Base-by-base conservation (phyloP, 2,113 vertebrate genomes). In the Datnioides undecimradiatus region DNA sequence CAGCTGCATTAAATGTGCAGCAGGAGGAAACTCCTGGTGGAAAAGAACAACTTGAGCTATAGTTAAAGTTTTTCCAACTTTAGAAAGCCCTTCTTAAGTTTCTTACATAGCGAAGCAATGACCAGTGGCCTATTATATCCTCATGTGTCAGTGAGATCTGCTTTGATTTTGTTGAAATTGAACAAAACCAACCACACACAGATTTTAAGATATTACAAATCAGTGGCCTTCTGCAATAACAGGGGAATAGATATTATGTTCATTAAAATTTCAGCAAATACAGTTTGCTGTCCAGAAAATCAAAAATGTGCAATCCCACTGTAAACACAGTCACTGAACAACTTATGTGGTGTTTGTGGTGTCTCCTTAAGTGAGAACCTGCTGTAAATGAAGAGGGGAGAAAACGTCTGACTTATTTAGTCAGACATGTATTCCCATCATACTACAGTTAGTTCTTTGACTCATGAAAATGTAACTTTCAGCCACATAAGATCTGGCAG, bases 1-100 rank as follows among this genome's bases (percentile, higher is more conserved):
- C 43, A 71, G 64, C 68, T 70, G 58, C 60, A 57, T 75, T 70
- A 65, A 78, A 73, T 38, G 51, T 71, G 71, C 45, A 40, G 36
- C 62, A 62, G 27, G 62, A 36, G 69, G 2, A 41, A 60, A 79
- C 52, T 66, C 51, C 16, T 29, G 36, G 36, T 43, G n/a, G 17
- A 57, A 70, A 36, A 57, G 1, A 63, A 73, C 29, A n/a, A n/a
- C n/a, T n/a, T n/a, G n/a, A n/a, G n/a, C n/a, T n/a, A n/a, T n/a
- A n/a, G n/a, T n/a, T n/a, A n/a, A n/a, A n/a, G n/a, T n/a, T 45
- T 78, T 69, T 70, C 8, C 1, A 72, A 46, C n/a, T 69, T 78
- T 40, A 10, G 14, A 21, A 41, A 63, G 34, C 17, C 45, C 64
- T 27, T 64, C 19, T 85, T 45, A 21, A 38, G 25, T 76, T 54